Percentiles rank a stretch among this genome's conserved stretches.
phyloP scores from a whole-genome alignment of 2,113 vertebrate species.

The Mus spicilegus region DNA sequence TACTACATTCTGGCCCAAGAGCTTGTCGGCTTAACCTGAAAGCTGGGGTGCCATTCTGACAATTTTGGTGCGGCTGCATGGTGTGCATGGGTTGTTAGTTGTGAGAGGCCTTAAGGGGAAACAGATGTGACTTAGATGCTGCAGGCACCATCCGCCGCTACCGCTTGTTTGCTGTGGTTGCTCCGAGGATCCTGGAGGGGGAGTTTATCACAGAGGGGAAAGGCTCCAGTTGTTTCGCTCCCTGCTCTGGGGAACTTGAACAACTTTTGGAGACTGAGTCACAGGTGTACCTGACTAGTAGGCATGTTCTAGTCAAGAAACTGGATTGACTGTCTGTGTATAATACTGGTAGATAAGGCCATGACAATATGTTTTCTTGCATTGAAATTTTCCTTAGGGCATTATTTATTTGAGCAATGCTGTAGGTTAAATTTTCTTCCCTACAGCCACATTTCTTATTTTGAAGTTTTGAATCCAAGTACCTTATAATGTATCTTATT shows the following conservation, averaged over 20 bases:
- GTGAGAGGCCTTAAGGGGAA: not conserved
- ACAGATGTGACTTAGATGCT: not conserved
- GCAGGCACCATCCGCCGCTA: not conserved
- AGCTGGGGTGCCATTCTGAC: not conserved
- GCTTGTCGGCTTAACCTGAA: not conserved
- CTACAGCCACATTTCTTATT: not conserved
- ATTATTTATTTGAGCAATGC: not conserved
- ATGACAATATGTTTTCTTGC: not conserved
- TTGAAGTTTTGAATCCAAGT: not conserved
- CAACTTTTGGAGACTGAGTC: not conserved
- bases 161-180: not conserved
- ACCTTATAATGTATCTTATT: slow-evolving; percentile 20
- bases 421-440: not conserved
- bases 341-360: not conserved
- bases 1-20: not conserved
- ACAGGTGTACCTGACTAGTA: not conserved
- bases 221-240: not conserved
- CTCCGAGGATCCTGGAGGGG: not conserved
- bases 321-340: not conserved
- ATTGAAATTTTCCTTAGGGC: not conserved
- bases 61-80: not conserved
- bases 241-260: not conserved
- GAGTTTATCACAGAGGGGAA: not conserved
- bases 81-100: not conserved
- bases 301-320: not conserved